phyloP scores from a whole-genome alignment of 2,888 invertebrate genomes.

The Nesidiocoris tenuis region DNA sequence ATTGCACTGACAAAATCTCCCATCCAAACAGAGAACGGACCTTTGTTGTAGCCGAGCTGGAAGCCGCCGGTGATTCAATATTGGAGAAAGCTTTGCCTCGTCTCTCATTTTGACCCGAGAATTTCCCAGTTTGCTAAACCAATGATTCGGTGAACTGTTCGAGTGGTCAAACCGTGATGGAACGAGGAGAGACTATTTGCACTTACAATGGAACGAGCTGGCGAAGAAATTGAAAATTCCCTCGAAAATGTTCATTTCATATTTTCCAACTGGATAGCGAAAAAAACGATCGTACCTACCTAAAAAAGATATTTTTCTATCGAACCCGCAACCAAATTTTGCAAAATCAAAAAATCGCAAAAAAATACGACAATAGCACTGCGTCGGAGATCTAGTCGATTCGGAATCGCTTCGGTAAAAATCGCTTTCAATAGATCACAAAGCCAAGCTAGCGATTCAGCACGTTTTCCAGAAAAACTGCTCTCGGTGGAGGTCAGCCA shows the following conservation, averaged over 20 bases:
- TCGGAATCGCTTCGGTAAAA: too few species aligned
- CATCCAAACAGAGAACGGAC: conserved; percentile 21
- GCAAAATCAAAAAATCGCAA: not conserved
- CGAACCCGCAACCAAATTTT: too few species aligned
- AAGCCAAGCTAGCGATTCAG: conserved; percentile 14
- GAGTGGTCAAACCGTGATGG: not conserved
- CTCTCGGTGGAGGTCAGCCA: conserved; percentile 28
- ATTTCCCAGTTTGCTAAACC: not conserved
- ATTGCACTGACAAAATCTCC: conserved; percentile 43
- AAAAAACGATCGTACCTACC: too few species aligned
- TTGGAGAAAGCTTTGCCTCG: not conserved
- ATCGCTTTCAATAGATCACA: too few species aligned
- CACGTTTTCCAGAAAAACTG: conserved; percentile 37
- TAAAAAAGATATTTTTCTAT: too few species aligned
- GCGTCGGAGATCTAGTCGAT: too few species aligned
- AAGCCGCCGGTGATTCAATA: not conserved
- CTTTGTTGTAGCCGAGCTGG: not conserved
- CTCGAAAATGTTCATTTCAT: too few species aligned
- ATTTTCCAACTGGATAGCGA: too few species aligned
- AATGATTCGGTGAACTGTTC: not conserved
- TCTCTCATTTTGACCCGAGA: not conserved
- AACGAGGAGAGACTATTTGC: not conserved
- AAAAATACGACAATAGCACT: too few species aligned
- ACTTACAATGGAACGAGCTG: not conserved
- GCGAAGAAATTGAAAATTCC: too few species aligned